Percentiles rank a stretch among this genome's conserved stretches.
Evolutionary conservation across 2,888 invertebrate species (phyloP).

Genomic region (Noctua janthina): DNA sequence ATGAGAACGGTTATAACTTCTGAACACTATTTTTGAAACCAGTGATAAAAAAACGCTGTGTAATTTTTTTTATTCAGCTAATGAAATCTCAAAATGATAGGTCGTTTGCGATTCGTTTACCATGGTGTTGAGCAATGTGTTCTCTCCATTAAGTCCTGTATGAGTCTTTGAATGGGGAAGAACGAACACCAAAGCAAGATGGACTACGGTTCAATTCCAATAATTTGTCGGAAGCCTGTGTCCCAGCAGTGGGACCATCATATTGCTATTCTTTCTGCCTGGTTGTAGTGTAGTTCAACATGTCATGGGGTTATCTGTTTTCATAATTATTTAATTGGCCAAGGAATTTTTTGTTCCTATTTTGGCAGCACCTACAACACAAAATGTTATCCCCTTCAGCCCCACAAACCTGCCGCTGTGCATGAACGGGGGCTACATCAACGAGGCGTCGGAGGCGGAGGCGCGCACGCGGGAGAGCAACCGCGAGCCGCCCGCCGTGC

Average conservation of each 20-base stretch:
- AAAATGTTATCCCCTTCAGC: constrained; percentile 81
- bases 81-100: not conserved
- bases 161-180: too few species aligned
- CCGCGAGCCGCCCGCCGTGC: constrained; percentile 73
- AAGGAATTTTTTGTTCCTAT: not conserved
- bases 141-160: too few species aligned
- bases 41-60: not conserved
- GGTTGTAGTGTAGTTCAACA: not conserved
- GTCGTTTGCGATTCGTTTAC: not conserved
- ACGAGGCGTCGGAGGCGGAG: constrained; percentile 92
- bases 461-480: constrained; percentile 83
- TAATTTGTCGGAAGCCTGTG: not conserved
- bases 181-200: not conserved
- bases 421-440: constrained; percentile 87
- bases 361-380: not conserved
- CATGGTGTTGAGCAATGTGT: not conserved
- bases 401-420: constrained; percentile 93
- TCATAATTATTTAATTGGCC: not conserved
- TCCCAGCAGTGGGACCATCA: not conserved
- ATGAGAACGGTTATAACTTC: not conserved
- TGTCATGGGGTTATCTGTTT: not conserved
- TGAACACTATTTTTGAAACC: not conserved
- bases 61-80: not conserved
- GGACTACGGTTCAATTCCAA: not conserved
- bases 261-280: not conserved